Base-by-base conservation (phyloP, 2,888 invertebrate species). In the Noctuana brunneofusca region DNA sequence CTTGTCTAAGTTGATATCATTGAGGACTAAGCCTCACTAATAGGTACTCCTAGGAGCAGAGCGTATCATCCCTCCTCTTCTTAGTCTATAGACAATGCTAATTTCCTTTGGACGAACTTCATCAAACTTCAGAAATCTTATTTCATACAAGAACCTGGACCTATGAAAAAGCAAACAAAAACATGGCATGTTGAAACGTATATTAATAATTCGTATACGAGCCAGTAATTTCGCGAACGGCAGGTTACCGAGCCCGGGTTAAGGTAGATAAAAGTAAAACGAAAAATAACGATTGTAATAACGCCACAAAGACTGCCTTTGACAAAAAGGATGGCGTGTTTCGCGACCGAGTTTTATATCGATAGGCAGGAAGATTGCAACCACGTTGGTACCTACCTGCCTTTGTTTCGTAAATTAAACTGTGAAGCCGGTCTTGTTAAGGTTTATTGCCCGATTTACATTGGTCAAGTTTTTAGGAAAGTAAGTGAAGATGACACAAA, bases 261-360 rank as follows among this genome's bases (percentile, higher is more conserved):
- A 59, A 52, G 20, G 49, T 58, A 50, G 27, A 52, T 50, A 30
- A 58, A 58, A 58, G 58, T 52, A 59, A 59, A 59, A 59, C 16
- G 43, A 52, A 43, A 38, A 35, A 50, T 58, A 58, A 50, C 50
- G 58, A 58, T 50, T 41, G 58, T 58, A 58, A 58, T 58, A 58
- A 58, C 58, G 50, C 20, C 35, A 50, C 50, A 58, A 50, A 59
- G 24, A 41, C 24, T 12, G 52, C 27, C 52, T 59, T 59, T 52
- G 52, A 52, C 41, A 43, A 50, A 35, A 27, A 50, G 38, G 50
- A 58, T 41, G 35, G 22, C 24, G 58, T 24, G 16, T 52, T 43
- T 52, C 14, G 41, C 43, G 20, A 14, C 18, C 20, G 14, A 27
- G 52, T 41, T 52, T 58, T 41, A 41, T 58, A 41, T 50, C 41